Evolutionary conservation across 2,113 vertebrate species (phyloP), one percentile per base, ranked within the genome.

Genomic region (Melanocharis versteri): DNA sequence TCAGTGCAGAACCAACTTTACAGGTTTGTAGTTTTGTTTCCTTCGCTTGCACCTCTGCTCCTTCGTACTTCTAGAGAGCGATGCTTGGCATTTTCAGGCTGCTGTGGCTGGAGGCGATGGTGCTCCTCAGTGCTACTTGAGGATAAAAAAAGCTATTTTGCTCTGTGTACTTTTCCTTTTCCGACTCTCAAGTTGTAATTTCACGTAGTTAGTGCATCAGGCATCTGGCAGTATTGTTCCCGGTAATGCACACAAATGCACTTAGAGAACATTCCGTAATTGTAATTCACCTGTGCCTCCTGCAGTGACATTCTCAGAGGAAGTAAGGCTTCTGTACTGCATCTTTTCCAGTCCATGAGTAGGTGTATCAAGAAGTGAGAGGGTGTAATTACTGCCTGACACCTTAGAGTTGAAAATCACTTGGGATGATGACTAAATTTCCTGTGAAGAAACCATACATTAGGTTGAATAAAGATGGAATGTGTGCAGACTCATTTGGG

Each of bases 391-490:
- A 94, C 60, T 60, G 60, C 88, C 68, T 81, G 77, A 27, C 88
- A 64, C 40, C 40, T 94, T 82, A 10, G 21, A 93, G 71, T 76
- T 93, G 81, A 75, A 90, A 97, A 92, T 82, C 65, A 35, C 48
- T 94, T 90, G 85, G 37, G 54, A 58, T 78, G 75, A 79, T 95
- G 89, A 81, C 81, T 92, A 69, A 42, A 89, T 84, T 96, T 97
- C 78, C 78, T 70, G 68, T 47, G 57, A 16, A 75, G 27, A 79
- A 90, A 62, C 35, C 17, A 42, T 75, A 47, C 20, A 39, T 44
- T 87, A 66, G 45, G 18, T 27, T 83, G 61, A 88, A 60, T 86
- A 66, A 78, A 86, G 53, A 57, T 58, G 60, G 33, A 94, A 51
- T 61, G 47, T 91, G 27, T 91, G 58, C 65, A 93, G 44, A 30